These are phyloP conservation scores for Ptychoptera albimana DNA, from an alignment of 2,888 invertebrate genomes.

Conservation along the genomic window DNA sequence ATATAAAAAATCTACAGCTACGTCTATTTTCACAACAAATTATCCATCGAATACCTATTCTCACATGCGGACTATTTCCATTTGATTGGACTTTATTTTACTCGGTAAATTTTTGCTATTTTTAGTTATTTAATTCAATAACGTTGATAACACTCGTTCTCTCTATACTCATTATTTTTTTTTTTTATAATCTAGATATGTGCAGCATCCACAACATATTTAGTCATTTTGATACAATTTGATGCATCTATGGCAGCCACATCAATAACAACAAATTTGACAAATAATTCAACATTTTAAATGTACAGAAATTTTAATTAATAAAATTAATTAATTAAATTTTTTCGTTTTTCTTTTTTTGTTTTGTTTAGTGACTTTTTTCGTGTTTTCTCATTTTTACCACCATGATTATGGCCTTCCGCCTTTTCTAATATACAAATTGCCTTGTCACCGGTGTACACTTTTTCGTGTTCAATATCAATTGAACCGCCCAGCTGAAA, in stretches of 20 bases:
- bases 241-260: neutral
- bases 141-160: neutral
- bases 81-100: slow-evolving; percentile 5
- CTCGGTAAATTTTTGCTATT: neutral
- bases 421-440: slow-evolving; percentile 16
- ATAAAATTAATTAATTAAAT: too few species aligned
- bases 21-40: slow-evolving; percentile 2
- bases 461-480: slow-evolving; percentile 21
- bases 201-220: neutral
- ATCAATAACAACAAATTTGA: too few species aligned
- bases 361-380: neutral
- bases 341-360: too few species aligned
- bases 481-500: slow-evolving; percentile 11
- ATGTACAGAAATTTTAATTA: neutral
- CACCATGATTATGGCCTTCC: neutral
- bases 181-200: neutral
- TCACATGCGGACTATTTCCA: slow-evolving; percentile 1
- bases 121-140: neutral
- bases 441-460: slow-evolving; percentile 20
- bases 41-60: neutral
- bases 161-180: neutral
- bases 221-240: slow-evolving; percentile 5
- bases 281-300: neutral
- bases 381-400: neutral
- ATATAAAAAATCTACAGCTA: neutral